Base-by-base conservation (phyloP, 37 sponge, comb jelly and placozoan species). In the Halichondria panicea region DNA sequence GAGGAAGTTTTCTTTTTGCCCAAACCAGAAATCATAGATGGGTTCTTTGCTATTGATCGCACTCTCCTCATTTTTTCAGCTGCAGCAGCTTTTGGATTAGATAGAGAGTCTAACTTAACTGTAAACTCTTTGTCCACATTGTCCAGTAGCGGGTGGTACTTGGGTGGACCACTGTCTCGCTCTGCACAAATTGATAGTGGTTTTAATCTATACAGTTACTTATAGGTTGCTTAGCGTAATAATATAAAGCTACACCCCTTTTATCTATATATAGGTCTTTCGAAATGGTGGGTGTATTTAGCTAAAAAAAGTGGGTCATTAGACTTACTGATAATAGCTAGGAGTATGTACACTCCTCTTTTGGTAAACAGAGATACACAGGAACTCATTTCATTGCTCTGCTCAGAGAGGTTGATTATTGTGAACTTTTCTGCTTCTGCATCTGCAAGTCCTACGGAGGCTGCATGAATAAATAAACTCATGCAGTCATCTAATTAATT, bases 311-410 rank as follows among this genome's bases (percentile, higher is more conserved):
- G 22, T n/a, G 56, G 22, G 56, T 55, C 25, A 7, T 55, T n/a
- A 15, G 52, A 52, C 40, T 22, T 71, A 90, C 91, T 85, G 12
- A 81, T 43, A 0, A 81, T 28, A 60, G 74, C 74, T 12, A 90
- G 43, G 11, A 90, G 77, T 43, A 72, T 55, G 46, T 90, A 90
- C 6, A 32, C 21, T 0, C 80, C 82, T 81, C 91, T 81, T 58
- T 70, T 66, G 6, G 38, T 64, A 27, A 85, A 85, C 12, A 76
- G 54, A 8, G 38, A 11, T 4, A 41, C 27, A 72, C 74, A 76
- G 45, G 76, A 73, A 21, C 81, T 78, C 89, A 78, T 74, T 0
- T 76, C 65, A 25, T 79, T 76, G 0, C 55, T 22, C 4, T 33
- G 68, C 12, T 58, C 61, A 1, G 34, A 2, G 58, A 69, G 32